Conservation (phyloP, 2,888 invertebrate genomes). For the Entomobrya multifasciata region DNA sequence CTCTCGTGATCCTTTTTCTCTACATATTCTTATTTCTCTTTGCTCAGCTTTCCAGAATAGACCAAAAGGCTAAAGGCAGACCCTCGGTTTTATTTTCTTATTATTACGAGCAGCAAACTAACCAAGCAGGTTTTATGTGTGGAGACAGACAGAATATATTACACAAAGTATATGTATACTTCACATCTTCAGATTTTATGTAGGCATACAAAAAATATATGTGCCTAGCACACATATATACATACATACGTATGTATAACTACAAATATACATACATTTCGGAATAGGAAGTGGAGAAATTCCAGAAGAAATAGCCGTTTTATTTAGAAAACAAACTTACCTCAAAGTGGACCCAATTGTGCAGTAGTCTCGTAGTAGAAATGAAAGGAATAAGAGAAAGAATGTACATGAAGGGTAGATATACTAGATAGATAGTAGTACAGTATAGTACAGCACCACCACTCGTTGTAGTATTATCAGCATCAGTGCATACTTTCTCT, state of each 20-base stretch:
- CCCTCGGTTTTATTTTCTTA: conserved; percentile 22
- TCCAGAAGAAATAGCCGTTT: conserved; percentile 69
- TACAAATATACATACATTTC: background rate
- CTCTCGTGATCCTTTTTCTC: conserved; percentile 27
- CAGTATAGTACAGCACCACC: background rate
- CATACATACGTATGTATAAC: background rate
- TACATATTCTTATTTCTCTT: background rate
- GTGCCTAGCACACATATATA: background rate
- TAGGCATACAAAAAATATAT: no score
- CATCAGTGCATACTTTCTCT: conserved; percentile 21
- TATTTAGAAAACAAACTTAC: conserved; percentile 73
- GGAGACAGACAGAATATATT: conserved; percentile 14
- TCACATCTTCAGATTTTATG: no score
- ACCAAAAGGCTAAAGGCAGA: background rate
- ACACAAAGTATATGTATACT: conserved; percentile 16
- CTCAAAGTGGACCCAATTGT: conserved; percentile 76
- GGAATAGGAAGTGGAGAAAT: conserved; percentile 67
- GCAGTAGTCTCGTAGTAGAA: conserved; percentile 62
- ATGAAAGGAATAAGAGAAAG: conserved; percentile 33
- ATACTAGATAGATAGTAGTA: no score
- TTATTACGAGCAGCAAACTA: conserved; percentile 29
- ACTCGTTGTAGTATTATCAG: background rate
- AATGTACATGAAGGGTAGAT: background rate
- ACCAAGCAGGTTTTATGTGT: conserved; percentile 24
- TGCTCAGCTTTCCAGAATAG: background rate